Conservation (phyloP, 2,113 vertebrate species). For the Orientallactaga bullata region DNA sequence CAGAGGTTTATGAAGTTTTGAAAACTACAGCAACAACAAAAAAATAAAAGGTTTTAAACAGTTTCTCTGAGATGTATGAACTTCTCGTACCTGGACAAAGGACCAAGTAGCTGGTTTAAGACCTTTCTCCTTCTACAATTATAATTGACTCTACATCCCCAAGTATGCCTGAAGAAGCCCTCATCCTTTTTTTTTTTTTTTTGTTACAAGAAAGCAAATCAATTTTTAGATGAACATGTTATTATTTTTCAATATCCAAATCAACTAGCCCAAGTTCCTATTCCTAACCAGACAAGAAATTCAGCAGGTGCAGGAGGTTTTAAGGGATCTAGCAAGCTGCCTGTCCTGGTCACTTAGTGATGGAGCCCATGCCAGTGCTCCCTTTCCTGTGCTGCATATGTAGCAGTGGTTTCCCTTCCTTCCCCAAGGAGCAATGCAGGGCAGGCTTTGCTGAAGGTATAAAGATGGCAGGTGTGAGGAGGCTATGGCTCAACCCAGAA, state of each 20-base stretch:
- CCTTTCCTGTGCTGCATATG: neutral
- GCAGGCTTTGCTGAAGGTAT: neutral
- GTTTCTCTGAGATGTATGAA: neutral
- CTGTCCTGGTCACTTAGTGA: neutral
- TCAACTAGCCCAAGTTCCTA: neutral
- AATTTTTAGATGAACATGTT: neutral
- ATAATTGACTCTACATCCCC: neutral
- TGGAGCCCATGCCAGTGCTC: neutral
- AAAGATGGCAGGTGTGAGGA: neutral
- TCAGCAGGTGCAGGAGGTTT: neutral
- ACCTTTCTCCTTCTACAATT: neutral
- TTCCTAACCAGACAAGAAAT: neutral
- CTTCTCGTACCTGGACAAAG: neutral
- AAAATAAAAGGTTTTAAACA: neutral
- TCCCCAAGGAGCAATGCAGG: neutral
- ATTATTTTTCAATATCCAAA: neutral
- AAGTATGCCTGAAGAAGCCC: neutral
- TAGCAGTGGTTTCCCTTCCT: neutral
- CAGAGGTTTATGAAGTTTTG: neutral
- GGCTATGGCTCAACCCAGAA: rapidly evolving
- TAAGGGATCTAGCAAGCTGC: neutral
- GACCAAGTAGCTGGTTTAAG: neutral
- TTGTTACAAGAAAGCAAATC: neutral
- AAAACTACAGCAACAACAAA: neutral
- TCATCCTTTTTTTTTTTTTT: neutral